phyloP scores from a whole-genome alignment of 1,140 invertebrate genomes.

The Drosophila trapezifrons region DNA sequence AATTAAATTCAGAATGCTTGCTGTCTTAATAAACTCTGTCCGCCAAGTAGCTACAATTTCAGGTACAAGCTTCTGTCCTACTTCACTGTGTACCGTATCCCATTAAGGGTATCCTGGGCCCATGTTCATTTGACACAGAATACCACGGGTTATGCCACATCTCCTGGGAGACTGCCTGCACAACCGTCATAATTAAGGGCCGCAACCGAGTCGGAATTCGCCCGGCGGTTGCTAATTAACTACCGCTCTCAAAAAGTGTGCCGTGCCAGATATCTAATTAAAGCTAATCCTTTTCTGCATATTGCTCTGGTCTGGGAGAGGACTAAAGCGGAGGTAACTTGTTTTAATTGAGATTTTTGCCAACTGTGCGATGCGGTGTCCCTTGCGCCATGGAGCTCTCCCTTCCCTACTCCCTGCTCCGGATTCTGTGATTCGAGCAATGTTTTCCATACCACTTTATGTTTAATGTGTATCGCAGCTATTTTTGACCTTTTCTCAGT shows the following conservation, averaged over 20 bases:
- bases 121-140: conserved; percentile 1
- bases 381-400: conserved; percentile 18
- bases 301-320: conserved; percentile 26
- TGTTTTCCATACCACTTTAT: conserved; percentile 31
- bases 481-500: conserved; percentile 79
- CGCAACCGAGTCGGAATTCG: conserved; percentile 24
- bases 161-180: conserved; percentile 10
- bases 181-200: conserved; percentile 46
- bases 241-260: conserved; percentile 40
- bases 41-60: neutral
- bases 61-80: neutral
- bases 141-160: neutral
- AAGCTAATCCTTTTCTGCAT: conserved; percentile 67
- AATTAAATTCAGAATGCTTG: neutral
- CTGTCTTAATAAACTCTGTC: no score
- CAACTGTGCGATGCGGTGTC: conserved; percentile 40
- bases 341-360: conserved; percentile 14
- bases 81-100: neutral
- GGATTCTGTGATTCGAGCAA: conserved; percentile 17
- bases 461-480: conserved; percentile 80
- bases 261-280: conserved; percentile 61
- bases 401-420: conserved; percentile 28
- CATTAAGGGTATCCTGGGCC: neutral
- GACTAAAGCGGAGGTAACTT: neutral
- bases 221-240: conserved; percentile 59